Percentiles rank a stretch among this genome's conserved stretches.
These are phyloP conservation scores for Neostethus bicornis DNA, from an alignment of 2,797 vertebrate genomes.

Conservation along the genomic window DNA sequence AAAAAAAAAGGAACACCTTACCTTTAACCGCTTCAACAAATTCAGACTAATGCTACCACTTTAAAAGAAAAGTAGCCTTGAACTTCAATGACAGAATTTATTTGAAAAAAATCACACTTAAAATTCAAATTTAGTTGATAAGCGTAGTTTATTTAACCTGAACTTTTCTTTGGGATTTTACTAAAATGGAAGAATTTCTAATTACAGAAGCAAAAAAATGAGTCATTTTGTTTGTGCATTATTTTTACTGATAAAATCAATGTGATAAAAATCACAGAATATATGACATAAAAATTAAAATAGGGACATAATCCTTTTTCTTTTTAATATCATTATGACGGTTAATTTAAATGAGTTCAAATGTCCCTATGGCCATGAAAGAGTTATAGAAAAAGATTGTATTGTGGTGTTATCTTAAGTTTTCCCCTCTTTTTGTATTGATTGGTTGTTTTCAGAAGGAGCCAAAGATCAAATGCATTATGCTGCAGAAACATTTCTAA, in stretches of 20 bases:
- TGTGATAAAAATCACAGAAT: conserved; percentile 22
- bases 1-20: conserved; percentile 75
- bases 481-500: conserved; percentile 46
- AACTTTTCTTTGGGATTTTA: background rate
- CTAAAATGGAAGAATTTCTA: too few relatives aligned
- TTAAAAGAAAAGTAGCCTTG: conserved; percentile 4
- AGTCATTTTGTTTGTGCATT: background rate
- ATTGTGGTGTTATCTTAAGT: conserved; percentile 31
- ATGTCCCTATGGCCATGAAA: too few relatives aligned
- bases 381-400: conserved; percentile 48
- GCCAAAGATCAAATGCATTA: conserved; percentile 47
- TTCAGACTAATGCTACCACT: conserved; percentile 41
- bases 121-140: background rate
- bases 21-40: conserved; percentile 59
- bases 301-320: too few relatives aligned
- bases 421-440: conserved; percentile 43
- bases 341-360: too few relatives aligned
- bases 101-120: background rate
- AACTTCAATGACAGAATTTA: background rate
- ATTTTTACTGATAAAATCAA: background rate
- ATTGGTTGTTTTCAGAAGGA: conserved; percentile 51
- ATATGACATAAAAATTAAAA: too few relatives aligned
- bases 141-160: background rate
- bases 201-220: background rate
- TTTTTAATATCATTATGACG: too few relatives aligned